Conservation (phyloP, 2,113 vertebrate genomes). For the Felis chaus region DNA sequence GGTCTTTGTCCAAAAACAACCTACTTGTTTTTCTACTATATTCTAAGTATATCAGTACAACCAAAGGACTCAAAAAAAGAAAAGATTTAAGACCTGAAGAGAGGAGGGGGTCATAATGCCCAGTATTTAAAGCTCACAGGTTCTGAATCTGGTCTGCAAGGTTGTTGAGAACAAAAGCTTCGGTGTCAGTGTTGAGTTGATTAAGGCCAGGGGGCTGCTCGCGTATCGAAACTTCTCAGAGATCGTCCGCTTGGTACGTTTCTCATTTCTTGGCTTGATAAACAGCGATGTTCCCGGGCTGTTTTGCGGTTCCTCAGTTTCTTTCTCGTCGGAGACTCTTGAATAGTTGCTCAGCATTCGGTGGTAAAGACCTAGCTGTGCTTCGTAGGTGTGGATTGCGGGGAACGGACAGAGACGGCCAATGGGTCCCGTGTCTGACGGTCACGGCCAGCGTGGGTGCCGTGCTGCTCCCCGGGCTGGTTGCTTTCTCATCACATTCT, state of each 20-base stretch:
- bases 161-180: not conserved
- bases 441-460: not conserved
- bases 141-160: not conserved
- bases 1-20: not conserved
- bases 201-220: accelerated
- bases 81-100: not conserved
- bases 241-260: not conserved
- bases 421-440: not conserved
- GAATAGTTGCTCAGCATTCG: not conserved
- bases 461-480: not conserved
- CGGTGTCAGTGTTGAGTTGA: not conserved
- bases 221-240: not conserved
- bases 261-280: not conserved
- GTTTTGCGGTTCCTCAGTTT: not conserved
- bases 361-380: not conserved
- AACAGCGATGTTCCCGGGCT: not conserved
- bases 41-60: not conserved
- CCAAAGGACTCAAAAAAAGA: not conserved
- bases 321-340: not conserved
- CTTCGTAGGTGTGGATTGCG: not conserved
- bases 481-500: not conserved
- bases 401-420: accelerated
- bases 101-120: not conserved
- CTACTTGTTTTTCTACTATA: not conserved
- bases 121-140: not conserved